A percentile compares a stretch with the other conserved stretches of the same genome.
Conservation (phyloP, 2,888 invertebrate species). For the Scrobipalpa atriplicella region DNA sequence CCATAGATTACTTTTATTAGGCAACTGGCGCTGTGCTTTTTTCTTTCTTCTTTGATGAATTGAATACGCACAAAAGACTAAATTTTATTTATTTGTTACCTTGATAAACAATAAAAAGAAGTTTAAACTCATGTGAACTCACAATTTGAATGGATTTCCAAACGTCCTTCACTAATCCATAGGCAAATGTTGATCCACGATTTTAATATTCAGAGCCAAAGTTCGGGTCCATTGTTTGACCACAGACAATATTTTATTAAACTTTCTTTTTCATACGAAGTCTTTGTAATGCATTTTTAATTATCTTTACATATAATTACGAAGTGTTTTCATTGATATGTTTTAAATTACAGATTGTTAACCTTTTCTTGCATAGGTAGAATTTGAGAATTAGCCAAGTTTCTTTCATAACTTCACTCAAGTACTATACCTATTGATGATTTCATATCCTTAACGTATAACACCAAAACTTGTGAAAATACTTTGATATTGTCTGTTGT, state of each 20-base stretch:
- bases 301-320: not conserved
- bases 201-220: conserved; percentile 3
- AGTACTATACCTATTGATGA: too few species aligned
- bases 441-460: too few species aligned
- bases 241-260: not conserved
- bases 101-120: conserved; percentile 2
- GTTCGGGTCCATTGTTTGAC: not conserved
- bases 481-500: too few species aligned
- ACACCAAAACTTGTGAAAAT: too few species aligned
- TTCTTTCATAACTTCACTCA: too few species aligned
- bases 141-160: not conserved
- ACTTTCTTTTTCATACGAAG: not conserved
- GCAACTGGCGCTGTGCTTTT: too few species aligned
- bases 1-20: too few species aligned
- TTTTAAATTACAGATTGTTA: too few species aligned
- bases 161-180: not conserved
- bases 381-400: too few species aligned
- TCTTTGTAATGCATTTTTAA: not conserved
- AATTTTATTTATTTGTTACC: not conserved
- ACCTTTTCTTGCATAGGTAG: too few species aligned
- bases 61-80: not conserved
- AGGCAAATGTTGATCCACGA: not conserved
- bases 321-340: not conserved
- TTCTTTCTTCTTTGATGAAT: too few species aligned
- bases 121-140: not conserved